Conservation (phyloP, 35 echinoderm and acorn worm species). For the Ptychodera flava region DNA sequence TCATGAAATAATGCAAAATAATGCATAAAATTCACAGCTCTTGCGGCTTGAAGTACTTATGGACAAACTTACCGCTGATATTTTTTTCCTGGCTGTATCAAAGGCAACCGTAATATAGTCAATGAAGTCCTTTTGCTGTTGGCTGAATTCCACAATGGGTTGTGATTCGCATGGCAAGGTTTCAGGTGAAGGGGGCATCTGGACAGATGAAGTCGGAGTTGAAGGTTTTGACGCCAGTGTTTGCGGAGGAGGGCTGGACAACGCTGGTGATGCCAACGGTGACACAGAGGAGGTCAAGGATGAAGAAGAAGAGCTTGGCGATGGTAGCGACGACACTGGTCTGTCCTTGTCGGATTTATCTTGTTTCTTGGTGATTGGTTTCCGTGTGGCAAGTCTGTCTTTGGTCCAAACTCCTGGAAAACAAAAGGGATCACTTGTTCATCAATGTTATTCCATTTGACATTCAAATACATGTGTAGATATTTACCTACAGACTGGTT, state of each 20-base stretch:
- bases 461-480: no score
- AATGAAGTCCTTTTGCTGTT: background rate
- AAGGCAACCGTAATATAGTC: background rate
- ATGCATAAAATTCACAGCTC: no score
- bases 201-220: no score
- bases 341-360: background rate
- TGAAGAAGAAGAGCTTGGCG: no score
- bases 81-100: background rate
- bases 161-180: no score
- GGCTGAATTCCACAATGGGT: background rate
- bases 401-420: slow-evolving; percentile 72
- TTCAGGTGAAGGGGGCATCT: no score
- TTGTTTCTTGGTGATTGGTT: slow-evolving; percentile 68
- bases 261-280: background rate
- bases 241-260: background rate
- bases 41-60: no score
- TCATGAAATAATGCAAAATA: no score
- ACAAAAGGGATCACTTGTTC: background rate
- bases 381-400: slow-evolving; percentile 63
- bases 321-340: no score
- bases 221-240: background rate
- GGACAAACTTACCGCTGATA: background rate
- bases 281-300: background rate
- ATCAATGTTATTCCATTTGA: no score
- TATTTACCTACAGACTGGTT: no score